Conservation (phyloP, 2,797 vertebrate genomes). For the Lerista edwardsae region DNA sequence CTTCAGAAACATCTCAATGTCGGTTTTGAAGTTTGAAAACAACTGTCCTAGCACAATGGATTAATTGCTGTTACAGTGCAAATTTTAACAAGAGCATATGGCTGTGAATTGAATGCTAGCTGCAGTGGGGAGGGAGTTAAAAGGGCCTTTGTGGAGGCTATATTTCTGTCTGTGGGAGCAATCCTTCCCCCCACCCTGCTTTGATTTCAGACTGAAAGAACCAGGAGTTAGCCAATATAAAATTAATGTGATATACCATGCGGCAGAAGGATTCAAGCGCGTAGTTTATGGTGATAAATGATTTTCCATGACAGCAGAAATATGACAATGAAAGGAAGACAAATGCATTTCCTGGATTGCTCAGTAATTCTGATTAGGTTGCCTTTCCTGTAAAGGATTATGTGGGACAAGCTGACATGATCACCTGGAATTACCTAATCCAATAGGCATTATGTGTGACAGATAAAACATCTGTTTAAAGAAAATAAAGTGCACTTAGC, state of each 20-base stretch:
- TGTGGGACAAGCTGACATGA: conserved; percentile 60
- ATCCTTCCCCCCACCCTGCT: neutral
- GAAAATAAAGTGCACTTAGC: conserved; percentile 57
- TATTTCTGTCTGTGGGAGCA: conserved; percentile 33
- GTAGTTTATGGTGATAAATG: conserved; percentile 53
- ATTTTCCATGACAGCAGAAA: conserved; percentile 60
- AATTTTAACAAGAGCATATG: neutral
- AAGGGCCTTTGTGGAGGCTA: conserved; percentile 38
- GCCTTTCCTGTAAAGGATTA: conserved; percentile 57
- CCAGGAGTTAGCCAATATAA: conserved; percentile 42
- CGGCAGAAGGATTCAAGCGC: conserved; percentile 50
- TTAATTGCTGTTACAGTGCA: conserved; percentile 7
- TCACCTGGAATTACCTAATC: conserved; percentile 69
- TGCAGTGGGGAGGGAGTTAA: neutral
- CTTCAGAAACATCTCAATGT: neutral
- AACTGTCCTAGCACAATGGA: conserved; percentile 1
- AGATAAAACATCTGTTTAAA: conserved; percentile 66
- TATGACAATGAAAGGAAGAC: conserved; percentile 62
- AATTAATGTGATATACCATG: conserved; percentile 50
- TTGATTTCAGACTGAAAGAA: conserved; percentile 50
- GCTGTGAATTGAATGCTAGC: neutral
- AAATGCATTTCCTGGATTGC: conserved; percentile 59
- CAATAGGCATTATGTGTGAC: conserved; percentile 63
- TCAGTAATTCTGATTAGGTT: conserved; percentile 44
- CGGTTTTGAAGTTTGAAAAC: neutral